phyloP scores from a whole-genome alignment of 2,888 invertebrate genomes.

The Meghimatium bilineatum region DNA sequence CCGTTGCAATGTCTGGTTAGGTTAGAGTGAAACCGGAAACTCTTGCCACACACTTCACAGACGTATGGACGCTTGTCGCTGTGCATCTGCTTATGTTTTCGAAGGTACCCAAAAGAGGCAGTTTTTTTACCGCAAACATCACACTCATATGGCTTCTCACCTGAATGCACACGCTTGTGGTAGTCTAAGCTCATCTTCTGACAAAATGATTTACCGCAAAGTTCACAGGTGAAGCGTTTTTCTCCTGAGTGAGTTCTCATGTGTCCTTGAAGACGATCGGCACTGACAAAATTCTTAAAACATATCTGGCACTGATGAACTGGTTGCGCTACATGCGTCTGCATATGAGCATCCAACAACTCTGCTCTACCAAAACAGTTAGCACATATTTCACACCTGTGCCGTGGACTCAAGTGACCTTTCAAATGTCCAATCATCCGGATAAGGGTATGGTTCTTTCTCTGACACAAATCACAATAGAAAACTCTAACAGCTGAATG shows the following conservation, averaged over 20 bases:
- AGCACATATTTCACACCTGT: slow-evolving; percentile 43
- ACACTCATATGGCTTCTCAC: slow-evolving; percentile 18
- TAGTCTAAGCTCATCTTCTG: slow-evolving; percentile 2
- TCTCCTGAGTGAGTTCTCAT: slow-evolving; percentile 34
- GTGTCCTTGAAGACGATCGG: slow-evolving; percentile 25
- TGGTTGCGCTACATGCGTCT: slow-evolving; percentile 38
- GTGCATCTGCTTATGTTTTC: slow-evolving; percentile 25
- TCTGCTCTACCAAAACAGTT: slow-evolving; percentile 43
- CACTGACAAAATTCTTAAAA: slow-evolving; percentile 25
- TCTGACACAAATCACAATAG: slow-evolving; percentile 40
- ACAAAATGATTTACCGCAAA: slow-evolving; percentile 21
- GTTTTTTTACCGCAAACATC: slow-evolving; percentile 21
- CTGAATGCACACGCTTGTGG: slow-evolving; percentile 20
- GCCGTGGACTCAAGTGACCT: background rate
- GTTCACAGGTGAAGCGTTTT: slow-evolving; percentile 17
- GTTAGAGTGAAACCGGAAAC: background rate
- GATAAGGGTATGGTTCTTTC: slow-evolving; percentile 33
- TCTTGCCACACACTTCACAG: slow-evolving; percentile 25
- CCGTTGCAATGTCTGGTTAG: slow-evolving; percentile 27
- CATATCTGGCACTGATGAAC: slow-evolving; percentile 36
- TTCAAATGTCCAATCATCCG: slow-evolving; percentile 30
- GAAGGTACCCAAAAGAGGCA: background rate
- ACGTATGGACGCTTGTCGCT: slow-evolving; percentile 11
- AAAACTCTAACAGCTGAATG: slow-evolving; percentile 40
- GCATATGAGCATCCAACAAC: slow-evolving; percentile 32